phyloP scores from a whole-genome alignment of 2,113 vertebrate species.

The Todiramphus chloris region DNA sequence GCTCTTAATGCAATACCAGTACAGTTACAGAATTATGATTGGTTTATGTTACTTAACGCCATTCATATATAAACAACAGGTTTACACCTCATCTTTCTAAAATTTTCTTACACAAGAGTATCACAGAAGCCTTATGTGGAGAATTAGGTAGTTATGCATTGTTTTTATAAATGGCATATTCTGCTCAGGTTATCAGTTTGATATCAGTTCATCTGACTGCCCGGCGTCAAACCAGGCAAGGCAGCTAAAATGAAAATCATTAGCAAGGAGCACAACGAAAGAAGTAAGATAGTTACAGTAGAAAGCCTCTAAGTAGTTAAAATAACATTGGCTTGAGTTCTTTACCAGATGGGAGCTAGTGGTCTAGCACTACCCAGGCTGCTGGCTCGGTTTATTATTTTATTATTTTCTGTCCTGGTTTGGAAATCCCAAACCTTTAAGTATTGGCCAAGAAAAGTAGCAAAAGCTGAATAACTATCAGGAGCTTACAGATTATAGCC shows the following conservation, averaged over 20 bases:
- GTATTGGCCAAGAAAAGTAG: neutral
- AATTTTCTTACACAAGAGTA: neutral
- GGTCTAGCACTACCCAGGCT: neutral
- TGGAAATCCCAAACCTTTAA: neutral
- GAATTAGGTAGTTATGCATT: neutral
- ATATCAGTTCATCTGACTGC: neutral
- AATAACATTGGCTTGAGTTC: neutral
- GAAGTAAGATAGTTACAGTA: neutral
- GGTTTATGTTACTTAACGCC: neutral
- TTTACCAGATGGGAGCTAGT: neutral
- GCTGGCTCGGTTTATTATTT: neutral
- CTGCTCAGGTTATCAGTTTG: neutral
- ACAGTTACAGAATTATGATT: neutral
- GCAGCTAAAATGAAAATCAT: neutral
- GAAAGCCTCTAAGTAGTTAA: neutral
- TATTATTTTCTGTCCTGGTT: too few species aligned
- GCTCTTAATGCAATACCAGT: neutral
- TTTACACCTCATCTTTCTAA: neutral
- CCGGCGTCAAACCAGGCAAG: neutral
- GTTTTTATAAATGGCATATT: neutral
- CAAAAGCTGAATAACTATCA: neutral
- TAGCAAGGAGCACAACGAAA: neutral
- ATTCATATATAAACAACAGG: neutral
- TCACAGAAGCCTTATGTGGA: neutral
- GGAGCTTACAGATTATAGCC: neutral